Percentiles rank a stretch among this genome's conserved stretches.
These are phyloP conservation scores for Lagopus leucura DNA, from an alignment of 2,113 vertebrate species.

Conservation along the genomic window DNA sequence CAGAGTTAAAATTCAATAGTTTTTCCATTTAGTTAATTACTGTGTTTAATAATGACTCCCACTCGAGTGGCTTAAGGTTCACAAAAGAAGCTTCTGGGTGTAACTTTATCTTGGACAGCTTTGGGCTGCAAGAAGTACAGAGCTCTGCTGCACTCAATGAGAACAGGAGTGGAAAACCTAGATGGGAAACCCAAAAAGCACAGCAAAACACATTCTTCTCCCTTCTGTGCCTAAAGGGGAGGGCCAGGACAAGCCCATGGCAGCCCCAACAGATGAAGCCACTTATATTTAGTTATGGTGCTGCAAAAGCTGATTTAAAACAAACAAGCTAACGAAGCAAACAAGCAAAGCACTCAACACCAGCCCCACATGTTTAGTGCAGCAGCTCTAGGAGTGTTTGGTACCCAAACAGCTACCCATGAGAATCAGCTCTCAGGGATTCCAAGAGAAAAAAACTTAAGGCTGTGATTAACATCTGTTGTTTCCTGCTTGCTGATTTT, in stretches of 20 bases:
- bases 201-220: neutral
- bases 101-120: neutral
- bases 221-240: neutral
- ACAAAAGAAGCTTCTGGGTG: constrained; percentile 11
- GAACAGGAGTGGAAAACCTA: neutral
- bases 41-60: neutral
- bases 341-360: neutral
- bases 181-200: neutral
- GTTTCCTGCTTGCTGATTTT: constrained; percentile 28
- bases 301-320: neutral
- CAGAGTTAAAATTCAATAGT: neutral
- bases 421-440: neutral
- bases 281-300: too few relatives aligned
- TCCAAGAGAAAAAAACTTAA: neutral
- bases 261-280: neutral
- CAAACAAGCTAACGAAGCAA: neutral
- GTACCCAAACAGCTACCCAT: neutral
- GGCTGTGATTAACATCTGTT: constrained; percentile 25
- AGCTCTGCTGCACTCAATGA: neutral
- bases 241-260: neutral
- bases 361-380: neutral
- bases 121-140: neutral
- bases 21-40: neutral
- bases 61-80: neutral
- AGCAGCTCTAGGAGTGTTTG: neutral